A percentile compares a stretch with the other conserved stretches of the same genome.
Conservation (phyloP, 1,140 invertebrate genomes). For the Anthonomus grandis region DNA sequence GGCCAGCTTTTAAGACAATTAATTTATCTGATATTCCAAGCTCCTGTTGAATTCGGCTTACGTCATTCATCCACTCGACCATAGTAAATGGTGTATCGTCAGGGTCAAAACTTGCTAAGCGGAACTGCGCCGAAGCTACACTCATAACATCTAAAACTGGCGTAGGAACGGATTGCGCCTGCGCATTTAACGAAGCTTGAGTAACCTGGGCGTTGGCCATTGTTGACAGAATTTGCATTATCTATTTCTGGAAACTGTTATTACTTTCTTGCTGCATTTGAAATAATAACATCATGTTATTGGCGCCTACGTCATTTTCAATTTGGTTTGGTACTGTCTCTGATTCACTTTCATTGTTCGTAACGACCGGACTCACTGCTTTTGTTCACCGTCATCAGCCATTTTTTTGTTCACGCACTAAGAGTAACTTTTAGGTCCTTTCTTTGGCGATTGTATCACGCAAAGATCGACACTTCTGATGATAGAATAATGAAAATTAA, state of each 20-base stretch:
- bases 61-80: no score
- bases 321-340: neutral
- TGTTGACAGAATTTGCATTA: slow-evolving; percentile 5
- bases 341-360: neutral
- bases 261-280: slow-evolving; percentile 5
- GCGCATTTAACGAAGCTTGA: neutral
- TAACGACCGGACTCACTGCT: slow-evolving; percentile 2
- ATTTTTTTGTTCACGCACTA: neutral
- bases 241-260: slow-evolving; percentile 5
- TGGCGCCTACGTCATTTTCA: neutral
- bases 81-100: no score
- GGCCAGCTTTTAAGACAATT: slow-evolving; percentile 14
- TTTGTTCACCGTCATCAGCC: neutral
- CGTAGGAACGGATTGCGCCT: neutral
- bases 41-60: slow-evolving; percentile 13
- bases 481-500: no score
- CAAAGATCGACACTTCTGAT: no score
- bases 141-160: neutral
- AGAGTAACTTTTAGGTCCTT: no score
- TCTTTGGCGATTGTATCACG: no score
- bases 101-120: no score
- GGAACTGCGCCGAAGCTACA: no score
- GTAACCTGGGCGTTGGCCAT: slow-evolving; percentile 9
- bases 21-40: slow-evolving; percentile 10
- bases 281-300: slow-evolving; percentile 1